Percentiles rank a stretch among this genome's conserved stretches.
Conservation (phyloP, 2,888 invertebrate genomes). For the Eubasilissa splendida region DNA sequence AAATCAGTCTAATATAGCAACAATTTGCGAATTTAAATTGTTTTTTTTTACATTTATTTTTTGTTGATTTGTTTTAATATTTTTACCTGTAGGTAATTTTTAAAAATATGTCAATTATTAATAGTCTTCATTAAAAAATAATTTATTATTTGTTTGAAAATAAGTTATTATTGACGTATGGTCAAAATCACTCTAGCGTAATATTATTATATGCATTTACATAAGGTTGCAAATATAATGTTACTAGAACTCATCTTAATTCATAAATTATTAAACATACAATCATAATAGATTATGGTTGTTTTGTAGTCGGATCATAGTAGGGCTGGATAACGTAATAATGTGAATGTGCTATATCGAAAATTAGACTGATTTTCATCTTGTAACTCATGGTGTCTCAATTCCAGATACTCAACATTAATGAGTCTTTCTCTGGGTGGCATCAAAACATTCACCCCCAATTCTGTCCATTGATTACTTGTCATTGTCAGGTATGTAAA, state of each 20-base stretch:
- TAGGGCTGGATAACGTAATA: conserved; percentile 35
- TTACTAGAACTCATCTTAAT: conserved; percentile 1
- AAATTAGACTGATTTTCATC: conserved; percentile 57
- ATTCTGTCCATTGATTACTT: conserved; percentile 54
- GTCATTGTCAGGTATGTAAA: conserved; percentile 48
- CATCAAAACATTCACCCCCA: conserved; percentile 42
- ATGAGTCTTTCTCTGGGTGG: conserved; percentile 50
- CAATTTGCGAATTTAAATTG: conserved; percentile 9
- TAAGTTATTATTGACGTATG: neutral
- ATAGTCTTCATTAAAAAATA: conserved; percentile 10
- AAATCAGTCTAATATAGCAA: conserved; percentile 24
- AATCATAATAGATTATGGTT: conserved; percentile 14
- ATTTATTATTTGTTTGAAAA: conserved; percentile 14
- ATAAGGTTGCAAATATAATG: conserved; percentile 21
- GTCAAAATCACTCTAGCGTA: conserved; percentile 10
- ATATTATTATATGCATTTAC: conserved; percentile 25
- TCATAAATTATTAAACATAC: too few species aligned
- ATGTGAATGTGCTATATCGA: conserved; percentile 54
- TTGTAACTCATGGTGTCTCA: conserved; percentile 50
- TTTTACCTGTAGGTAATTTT: conserved; percentile 5
- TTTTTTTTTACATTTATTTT: neutral
- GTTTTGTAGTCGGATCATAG: conserved; percentile 36
- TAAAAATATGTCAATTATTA: conserved; percentile 32
- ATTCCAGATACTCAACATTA: conserved; percentile 47
- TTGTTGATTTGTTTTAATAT: neutral